These are phyloP conservation scores for Creontiades dilutus DNA, from an alignment of 2,888 invertebrate species.

Conservation along the genomic window DNA sequence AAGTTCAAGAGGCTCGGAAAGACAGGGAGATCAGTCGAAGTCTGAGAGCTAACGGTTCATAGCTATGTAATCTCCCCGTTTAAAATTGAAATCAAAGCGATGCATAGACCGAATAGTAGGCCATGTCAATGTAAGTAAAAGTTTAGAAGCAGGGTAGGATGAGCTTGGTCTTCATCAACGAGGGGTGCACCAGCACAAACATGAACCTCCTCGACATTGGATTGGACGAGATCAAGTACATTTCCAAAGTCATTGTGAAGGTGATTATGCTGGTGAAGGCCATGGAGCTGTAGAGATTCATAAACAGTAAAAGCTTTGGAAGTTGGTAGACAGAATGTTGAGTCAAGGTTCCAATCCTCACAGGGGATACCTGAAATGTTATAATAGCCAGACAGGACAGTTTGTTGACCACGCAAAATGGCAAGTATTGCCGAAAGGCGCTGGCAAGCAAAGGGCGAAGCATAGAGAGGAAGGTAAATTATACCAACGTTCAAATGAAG, in stretches of 20 bases:
- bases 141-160: neutral
- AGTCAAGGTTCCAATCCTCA: neutral
- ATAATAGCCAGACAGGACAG: conserved; percentile 35
- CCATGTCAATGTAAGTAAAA: neutral
- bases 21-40: neutral
- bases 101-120: neutral
- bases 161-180: conserved; percentile 24
- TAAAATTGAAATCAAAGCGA: conserved; percentile 46
- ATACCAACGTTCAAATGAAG: conserved; percentile 7
- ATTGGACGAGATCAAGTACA: conserved; percentile 40
- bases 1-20: neutral
- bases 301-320: neutral
- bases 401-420: neutral
- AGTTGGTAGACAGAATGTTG: neutral
- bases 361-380: conserved; percentile 31
- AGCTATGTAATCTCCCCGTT: conserved; percentile 37
- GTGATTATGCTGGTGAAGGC: neutral
- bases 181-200: conserved; percentile 12
- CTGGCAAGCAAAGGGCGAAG: neutral
- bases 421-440: neutral
- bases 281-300: conserved; percentile 1
- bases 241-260: conserved; percentile 40
- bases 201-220: neutral
- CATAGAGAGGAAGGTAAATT: conserved; percentile 34
- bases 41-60: conserved; percentile 11